Conservation (phyloP, 2,888 invertebrate genomes). For the Melipona beecheii region DNA sequence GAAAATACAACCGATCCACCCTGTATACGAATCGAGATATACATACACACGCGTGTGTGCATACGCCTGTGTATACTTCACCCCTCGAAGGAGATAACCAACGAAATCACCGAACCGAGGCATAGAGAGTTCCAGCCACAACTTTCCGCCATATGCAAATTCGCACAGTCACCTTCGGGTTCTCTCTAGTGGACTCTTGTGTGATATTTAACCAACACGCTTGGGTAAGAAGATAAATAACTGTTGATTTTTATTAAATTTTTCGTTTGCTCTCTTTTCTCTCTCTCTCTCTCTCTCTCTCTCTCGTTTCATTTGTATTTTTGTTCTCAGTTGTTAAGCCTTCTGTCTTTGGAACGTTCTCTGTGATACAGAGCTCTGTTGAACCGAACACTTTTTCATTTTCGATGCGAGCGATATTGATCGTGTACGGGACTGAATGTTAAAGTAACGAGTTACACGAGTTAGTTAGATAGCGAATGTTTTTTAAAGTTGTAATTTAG, state of each 20-base stretch:
- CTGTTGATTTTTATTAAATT: conserved; percentile 25
- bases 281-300: neutral
- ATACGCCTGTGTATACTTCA: conserved; percentile 17
- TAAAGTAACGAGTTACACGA: too few relatives aligned
- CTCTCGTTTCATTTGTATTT: neutral
- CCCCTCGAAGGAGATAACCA: conserved; percentile 66
- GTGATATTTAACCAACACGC: conserved; percentile 66
- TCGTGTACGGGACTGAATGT: too few relatives aligned
- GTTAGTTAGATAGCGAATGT: too few relatives aligned
- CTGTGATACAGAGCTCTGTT: too few relatives aligned
- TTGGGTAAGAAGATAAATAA: conserved; percentile 41
- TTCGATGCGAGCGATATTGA: too few relatives aligned
- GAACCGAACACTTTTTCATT: too few relatives aligned
- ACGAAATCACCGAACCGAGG: conserved; percentile 64
- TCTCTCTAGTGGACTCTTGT: conserved; percentile 67
- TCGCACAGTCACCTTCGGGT: conserved; percentile 55
- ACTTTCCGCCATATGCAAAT: conserved; percentile 74
- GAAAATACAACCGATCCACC: too few relatives aligned
- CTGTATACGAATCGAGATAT: conserved; percentile 18
- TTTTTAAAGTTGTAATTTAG: neutral
- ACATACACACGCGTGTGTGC: neutral
- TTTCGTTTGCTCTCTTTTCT: neutral
- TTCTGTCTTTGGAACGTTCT: neutral
- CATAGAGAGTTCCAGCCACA: conserved; percentile 61
- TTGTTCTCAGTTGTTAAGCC: neutral